Conservation (phyloP, 2,797 vertebrate genomes). For the Hozukius guyotensis region DNA sequence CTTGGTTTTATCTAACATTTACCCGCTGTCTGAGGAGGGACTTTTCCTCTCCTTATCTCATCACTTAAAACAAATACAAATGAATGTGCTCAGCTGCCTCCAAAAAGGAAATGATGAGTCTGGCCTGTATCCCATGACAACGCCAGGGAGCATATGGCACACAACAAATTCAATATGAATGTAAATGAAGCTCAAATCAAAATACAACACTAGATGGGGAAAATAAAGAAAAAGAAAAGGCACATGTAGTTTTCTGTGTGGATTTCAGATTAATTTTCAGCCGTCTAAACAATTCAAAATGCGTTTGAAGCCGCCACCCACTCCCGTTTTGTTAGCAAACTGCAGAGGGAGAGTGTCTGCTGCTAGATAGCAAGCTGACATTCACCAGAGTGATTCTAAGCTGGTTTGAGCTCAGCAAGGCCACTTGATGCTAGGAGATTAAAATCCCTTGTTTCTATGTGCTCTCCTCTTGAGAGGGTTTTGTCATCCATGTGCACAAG, state of each 20-base stretch:
- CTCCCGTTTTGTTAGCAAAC: constrained; percentile 20
- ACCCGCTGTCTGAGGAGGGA: constrained; percentile 15
- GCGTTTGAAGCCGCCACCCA: constrained; percentile 3
- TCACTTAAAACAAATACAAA: constrained; percentile 69
- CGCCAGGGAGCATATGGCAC: constrained; percentile 71
- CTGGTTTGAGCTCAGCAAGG: constrained; percentile 36
- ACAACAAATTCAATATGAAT: constrained; percentile 79
- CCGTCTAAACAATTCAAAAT: constrained; percentile 38
- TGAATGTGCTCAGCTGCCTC: constrained; percentile 67
- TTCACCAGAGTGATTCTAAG: constrained; percentile 28
- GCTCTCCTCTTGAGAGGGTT: constrained; percentile 30
- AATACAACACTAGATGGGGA: constrained; percentile 42
- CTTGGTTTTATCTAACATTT: constrained; percentile 48
- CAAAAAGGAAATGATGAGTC: constrained; percentile 58
- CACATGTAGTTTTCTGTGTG: constrained; percentile 26
- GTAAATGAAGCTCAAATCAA: constrained; percentile 76
- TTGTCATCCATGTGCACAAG: constrained; percentile 48
- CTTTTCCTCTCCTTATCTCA: constrained; percentile 60
- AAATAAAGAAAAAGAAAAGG: constrained; percentile 4
- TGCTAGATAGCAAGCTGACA: constrained; percentile 39
- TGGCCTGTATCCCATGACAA: constrained; percentile 76
- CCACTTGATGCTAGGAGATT: constrained; percentile 58
- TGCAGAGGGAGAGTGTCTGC: constrained; percentile 27
- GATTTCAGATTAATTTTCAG: constrained; percentile 52
- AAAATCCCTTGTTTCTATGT: constrained; percentile 56